Evolutionary conservation across 2,888 invertebrate genomes (phyloP).

Genomic region (Chaetoderma sp.): DNA sequence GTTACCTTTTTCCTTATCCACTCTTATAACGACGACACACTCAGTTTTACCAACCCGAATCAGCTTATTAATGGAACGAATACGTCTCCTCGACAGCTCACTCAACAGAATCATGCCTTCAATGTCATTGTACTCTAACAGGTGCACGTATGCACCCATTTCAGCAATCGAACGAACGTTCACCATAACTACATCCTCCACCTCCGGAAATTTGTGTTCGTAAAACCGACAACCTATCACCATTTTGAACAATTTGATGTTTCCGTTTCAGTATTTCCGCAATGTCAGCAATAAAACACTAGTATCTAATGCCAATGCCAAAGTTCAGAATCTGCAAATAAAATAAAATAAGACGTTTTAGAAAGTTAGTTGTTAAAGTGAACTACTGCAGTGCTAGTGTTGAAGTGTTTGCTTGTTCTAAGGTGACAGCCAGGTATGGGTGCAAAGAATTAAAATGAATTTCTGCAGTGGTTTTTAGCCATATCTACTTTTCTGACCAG

Average conservation of each 20-base stretch:
- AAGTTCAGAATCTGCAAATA: no score
- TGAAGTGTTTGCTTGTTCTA: no score
- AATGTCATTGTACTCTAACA: conserved; percentile 98
- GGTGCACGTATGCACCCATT: conserved; percentile 99
- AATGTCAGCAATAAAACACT: no score
- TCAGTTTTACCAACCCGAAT: conserved; percentile 98
- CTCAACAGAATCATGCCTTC: conserved; percentile 98
- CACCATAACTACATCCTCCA: conserved; percentile 99
- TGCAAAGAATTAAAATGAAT: no score
- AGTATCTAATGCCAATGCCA: no score
- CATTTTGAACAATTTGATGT: conserved; percentile 51
- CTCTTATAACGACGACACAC: conserved; percentile 98
- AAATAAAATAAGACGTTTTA: no score
- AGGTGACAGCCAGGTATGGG: no score
- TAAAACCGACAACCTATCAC: conserved; percentile 82
- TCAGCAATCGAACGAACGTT: conserved; percentile 97
- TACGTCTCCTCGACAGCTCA: conserved; percentile 97
- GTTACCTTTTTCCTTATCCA: conserved; percentile 97
- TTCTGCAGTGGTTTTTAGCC: no score
- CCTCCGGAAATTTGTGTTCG: conserved; percentile 95
- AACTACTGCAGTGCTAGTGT: no score
- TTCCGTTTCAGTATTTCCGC: no score
- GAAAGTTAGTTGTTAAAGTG: no score
- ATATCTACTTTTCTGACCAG: no score
- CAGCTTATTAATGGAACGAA: conserved; percentile 98